Evolutionary conservation across 2,797 vertebrate genomes (phyloP), one percentile per base, ranked within the genome.

Genomic region (Danio kyathit): DNA sequence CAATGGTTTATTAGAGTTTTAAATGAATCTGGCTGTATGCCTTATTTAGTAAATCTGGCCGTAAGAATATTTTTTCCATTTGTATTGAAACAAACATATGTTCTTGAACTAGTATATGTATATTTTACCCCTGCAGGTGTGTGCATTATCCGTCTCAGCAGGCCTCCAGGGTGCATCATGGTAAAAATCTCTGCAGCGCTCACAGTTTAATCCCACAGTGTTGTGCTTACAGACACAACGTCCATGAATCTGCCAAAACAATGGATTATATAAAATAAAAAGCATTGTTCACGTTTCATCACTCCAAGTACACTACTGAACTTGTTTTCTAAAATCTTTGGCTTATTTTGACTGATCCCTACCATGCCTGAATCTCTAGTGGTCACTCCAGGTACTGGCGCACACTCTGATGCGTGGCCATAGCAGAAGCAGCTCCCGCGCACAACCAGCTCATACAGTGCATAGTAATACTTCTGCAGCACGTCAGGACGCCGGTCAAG

Each of bases 401-500:
- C 92, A 0, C 96, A 98, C 78, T 96, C 95, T 0, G 94, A 90
- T 0, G 95, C 95, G 0, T 97, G 96, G n/a, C 95, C 96, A 0
- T 97, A 95, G 80, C 96, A 97, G 89, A 97, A 97, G 91, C 96
- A 97, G 93, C 94, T 95, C 16, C 98, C 98, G 0, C 97, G 92
- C 72, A 99, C 94, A 80, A 99, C 97, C 92, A 99, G 92, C 89
- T 99, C 97, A 0, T 97, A 96, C 67, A 99, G 88, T 0, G 97
- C 94, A 0, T 98, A 99, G 89, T 99, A 99, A 86, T 99, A 99
- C 80, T 98, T 98, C 83, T 97, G 94, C 65, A 95, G 89, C 21
- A 97, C 95, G 4, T 97, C 95, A 0, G 85, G 86, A 6, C 96
- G 93, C 0, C 89, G 86, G 88, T 96, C 95, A 84, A 95, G 86